phyloP scores from a whole-genome alignment of 2,797 vertebrate genomes.

The Bradypodion pumilum region DNA sequence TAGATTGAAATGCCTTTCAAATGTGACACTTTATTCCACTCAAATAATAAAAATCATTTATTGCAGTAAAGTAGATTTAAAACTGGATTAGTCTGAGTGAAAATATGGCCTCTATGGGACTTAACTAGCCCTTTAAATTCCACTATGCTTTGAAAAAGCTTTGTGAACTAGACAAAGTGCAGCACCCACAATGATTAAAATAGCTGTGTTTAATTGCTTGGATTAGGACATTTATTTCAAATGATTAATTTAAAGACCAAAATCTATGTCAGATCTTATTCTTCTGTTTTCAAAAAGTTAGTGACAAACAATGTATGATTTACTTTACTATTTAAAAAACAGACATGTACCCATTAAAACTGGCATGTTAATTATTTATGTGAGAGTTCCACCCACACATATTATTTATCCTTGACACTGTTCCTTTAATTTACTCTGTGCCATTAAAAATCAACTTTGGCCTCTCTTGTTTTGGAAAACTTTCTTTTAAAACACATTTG shows the following conservation, averaged over 20 bases:
- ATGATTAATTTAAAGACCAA: constrained; percentile 43
- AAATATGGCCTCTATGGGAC: constrained; percentile 82
- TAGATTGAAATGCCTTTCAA: constrained; percentile 71
- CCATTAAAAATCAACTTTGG: background rate
- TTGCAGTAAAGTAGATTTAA: constrained; percentile 87
- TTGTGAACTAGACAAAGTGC: constrained; percentile 56
- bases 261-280: background rate
- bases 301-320: background rate
- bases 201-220: constrained; percentile 34
- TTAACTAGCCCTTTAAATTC: constrained; percentile 76
- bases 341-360: constrained; percentile 30
- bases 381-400: constrained; percentile 30
- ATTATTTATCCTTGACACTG: background rate
- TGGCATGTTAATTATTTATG: constrained; percentile 31
- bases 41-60: constrained; percentile 82
- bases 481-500: background rate
- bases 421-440: constrained; percentile 17
- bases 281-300: background rate
- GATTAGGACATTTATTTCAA: constrained; percentile 57
- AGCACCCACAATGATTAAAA: constrained; percentile 43
- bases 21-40: constrained; percentile 68
- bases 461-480: background rate
- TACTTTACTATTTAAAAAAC: constrained; percentile 51
- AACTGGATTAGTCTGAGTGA: constrained; percentile 85
- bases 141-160: constrained; percentile 50